These are phyloP conservation scores for Neocrepidodera transversa DNA, from an alignment of 2,888 invertebrate genomes.

Conservation along the genomic window DNA sequence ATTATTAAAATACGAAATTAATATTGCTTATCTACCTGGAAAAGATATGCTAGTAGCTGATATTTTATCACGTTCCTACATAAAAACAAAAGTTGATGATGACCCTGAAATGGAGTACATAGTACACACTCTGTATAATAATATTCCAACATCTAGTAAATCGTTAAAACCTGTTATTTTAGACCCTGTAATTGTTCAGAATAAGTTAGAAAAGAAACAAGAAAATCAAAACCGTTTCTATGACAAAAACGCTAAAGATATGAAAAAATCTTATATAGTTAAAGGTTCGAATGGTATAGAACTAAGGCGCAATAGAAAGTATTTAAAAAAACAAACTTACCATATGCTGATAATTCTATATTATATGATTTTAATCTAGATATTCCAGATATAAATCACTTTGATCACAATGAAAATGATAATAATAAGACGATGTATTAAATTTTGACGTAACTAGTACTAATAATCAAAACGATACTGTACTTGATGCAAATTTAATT, in stretches of 20 bases:
- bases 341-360: no score
- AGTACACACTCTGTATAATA: slow-evolving; percentile 1
- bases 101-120: slow-evolving; percentile 9
- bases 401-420: no score
- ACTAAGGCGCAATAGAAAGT: no score
- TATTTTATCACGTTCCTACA: slow-evolving; percentile 5
- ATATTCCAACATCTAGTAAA: slow-evolving; percentile 7
- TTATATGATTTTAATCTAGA: no score
- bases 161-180: neutral
- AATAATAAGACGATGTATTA: no score
- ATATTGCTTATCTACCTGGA: slow-evolving; percentile 9
- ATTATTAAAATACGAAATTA: slow-evolving; percentile 8
- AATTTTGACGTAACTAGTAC: no score
- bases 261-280: neutral
- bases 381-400: no score
- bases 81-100: neutral
- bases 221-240: neutral
- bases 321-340: no score
- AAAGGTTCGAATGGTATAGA: no score
- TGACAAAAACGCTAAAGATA: neutral
- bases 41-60: slow-evolving; percentile 14
- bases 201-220: neutral
- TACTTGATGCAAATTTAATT: no score
- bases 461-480: no score
- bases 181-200: neutral